Evolutionary conservation across 92 coral and sea anemone species (phyloP).

Genomic region (Nematostella vectensis): DNA sequence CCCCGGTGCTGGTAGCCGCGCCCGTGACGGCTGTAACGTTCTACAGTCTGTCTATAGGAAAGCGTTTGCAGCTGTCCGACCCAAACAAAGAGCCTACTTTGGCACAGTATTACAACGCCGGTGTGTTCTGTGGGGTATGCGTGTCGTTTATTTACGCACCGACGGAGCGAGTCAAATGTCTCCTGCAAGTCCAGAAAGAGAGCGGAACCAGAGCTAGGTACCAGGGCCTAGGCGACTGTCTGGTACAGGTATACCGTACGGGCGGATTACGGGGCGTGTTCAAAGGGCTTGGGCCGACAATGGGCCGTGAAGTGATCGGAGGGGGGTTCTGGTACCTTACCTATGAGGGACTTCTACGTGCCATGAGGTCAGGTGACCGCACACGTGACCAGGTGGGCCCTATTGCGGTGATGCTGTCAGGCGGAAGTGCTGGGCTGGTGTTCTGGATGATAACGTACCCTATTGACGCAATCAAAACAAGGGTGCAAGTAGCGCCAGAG

Average conservation of each 20-base stretch:
- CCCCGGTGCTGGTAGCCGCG: conserved; percentile 71
- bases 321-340: conserved; percentile 64
- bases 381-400: conserved; percentile 70
- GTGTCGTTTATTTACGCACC: conserved; percentile 50
- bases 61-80: conserved; percentile 56
- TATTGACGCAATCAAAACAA: conserved; percentile 65
- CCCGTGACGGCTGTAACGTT: conserved; percentile 66
- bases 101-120: conserved; percentile 64
- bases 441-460: conserved; percentile 74
- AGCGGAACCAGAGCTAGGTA: conserved; percentile 36
- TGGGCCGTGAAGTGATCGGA: conserved; percentile 53
- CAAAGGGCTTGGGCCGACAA: conserved; percentile 56
- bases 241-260: conserved; percentile 33
- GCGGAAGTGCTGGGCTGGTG: conserved; percentile 68
- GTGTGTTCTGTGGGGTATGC: conserved; percentile 55
- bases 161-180: conserved; percentile 70
- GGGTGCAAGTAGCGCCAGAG: conserved; percentile 74
- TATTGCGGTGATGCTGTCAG: conserved; percentile 49
- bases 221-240: conserved; percentile 58
- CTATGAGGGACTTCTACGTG: conserved; percentile 52
- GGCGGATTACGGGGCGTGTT: conserved; percentile 63
- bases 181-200: conserved; percentile 75
- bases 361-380: conserved; percentile 33
- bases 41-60: conserved; percentile 61
- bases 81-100: conserved; percentile 34